These are phyloP conservation scores for Phaetusa simplex DNA, from an alignment of 2,113 vertebrate genomes.

Conservation along the genomic window DNA sequence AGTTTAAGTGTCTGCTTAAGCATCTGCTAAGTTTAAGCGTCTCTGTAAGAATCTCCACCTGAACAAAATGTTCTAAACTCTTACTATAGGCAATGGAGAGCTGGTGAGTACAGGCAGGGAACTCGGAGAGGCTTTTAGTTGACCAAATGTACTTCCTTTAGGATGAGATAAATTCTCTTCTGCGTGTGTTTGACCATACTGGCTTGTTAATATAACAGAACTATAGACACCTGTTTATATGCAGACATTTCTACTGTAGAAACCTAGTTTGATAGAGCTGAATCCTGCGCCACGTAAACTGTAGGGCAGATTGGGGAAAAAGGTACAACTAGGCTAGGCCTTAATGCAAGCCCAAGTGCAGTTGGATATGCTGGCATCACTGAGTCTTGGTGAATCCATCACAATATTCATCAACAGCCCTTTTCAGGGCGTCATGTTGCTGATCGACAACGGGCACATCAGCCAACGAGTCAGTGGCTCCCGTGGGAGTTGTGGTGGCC, in stretches of 20 bases:
- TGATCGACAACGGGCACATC: rapidly evolving
- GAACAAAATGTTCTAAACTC: background rate
- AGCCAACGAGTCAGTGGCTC: background rate
- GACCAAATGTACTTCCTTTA: background rate
- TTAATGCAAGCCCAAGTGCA: too few relatives aligned
- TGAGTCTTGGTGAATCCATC: background rate
- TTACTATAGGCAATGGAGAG: background rate
- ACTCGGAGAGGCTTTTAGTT: background rate
- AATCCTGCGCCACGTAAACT: background rate
- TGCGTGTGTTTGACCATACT: background rate
- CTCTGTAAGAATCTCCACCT: background rate
- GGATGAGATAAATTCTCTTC: background rate
- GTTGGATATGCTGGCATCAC: too few relatives aligned
- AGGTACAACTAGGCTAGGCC: background rate
- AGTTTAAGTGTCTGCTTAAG: background rate
- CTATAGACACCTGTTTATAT: background rate
- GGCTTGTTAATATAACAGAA: background rate
- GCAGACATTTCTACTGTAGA: background rate
- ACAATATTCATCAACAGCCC: background rate
- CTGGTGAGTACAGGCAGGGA: background rate
- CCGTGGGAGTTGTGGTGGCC: background rate
- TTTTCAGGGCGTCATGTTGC: background rate
- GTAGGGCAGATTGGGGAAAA: background rate
- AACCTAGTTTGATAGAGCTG: background rate
- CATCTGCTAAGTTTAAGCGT: background rate